Base-by-base conservation (phyloP, 1,140 invertebrate species). In the Agrilus planipennis region DNA sequence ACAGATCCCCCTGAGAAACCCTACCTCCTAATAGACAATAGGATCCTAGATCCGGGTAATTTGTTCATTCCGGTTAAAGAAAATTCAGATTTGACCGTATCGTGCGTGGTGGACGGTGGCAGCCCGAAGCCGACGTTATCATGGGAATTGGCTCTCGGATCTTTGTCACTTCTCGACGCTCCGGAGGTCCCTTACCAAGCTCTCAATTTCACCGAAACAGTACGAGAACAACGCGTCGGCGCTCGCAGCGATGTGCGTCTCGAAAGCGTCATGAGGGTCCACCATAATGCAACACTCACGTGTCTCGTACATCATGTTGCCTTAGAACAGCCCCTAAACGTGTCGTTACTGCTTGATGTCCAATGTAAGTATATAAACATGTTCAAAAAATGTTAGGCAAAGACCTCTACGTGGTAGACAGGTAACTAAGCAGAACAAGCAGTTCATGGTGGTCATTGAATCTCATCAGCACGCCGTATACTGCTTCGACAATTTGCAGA, bases 321-420 rank as follows among this genome's bases (percentile, higher is more conserved):
- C 3, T 63, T 84, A 29, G 61, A 74, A 14, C 67, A 68, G 11
- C 69, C 78, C 0, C 68, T 80, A 46, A 79, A 81, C 50, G 79
- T 80, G 36, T 80, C 78, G 12, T 74, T 83, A 2, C 68, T 81
- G 2, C 69, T 86, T 12, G 81, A 86, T 62, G 81, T 86, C 27
- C 79, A 84, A 70, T 86, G 83, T 85, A 65, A 84, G 81, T 81
- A 52, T 6, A n/a, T n/a, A n/a, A n/a, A n/a, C n/a, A n/a, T n/a
- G n/a, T n/a, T n/a, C n/a, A n/a, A n/a, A n/a, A n/a, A n/a, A n/a
- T n/a, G n/a, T n/a, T n/a, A n/a, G n/a, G n/a, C n/a, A n/a, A n/a
- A n/a, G n/a, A n/a, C n/a, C n/a, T n/a, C n/a, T n/a, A n/a, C n/a
- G n/a, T n/a, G n/a, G n/a, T n/a, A n/a, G n/a, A n/a, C n/a, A n/a